Conservation (phyloP, 2,888 invertebrate species). For the Parnassius smintheus region DNA sequence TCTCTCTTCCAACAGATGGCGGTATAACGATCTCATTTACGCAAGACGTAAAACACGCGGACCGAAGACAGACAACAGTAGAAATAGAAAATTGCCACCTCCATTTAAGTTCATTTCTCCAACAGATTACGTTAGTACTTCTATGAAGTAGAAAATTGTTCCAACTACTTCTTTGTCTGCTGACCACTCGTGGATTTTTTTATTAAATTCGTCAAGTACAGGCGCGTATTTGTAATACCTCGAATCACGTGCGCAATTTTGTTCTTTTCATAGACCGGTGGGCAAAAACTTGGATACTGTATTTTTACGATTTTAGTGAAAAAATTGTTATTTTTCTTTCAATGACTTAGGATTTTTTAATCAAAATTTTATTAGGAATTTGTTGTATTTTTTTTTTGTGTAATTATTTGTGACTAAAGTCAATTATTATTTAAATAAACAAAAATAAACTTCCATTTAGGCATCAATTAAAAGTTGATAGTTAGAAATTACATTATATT, state of each 20-base stretch:
- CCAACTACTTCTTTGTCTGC: constrained; percentile 69
- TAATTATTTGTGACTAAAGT: too few species aligned
- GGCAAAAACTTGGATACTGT: constrained; percentile 5
- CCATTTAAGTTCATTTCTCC: constrained; percentile 3
- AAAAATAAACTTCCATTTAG: too few species aligned
- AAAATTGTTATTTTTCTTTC: background rate
- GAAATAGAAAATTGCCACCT: constrained; percentile 2
- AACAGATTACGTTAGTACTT: constrained; percentile 40
- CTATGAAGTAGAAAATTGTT: constrained; percentile 72
- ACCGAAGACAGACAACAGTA: background rate
- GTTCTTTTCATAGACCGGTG: constrained; percentile 36
- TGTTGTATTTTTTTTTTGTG: too few species aligned
- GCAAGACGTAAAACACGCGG: too few species aligned
- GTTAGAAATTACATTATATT: too few species aligned
- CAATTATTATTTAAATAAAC: too few species aligned
- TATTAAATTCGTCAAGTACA: constrained; percentile 55
- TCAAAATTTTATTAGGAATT: too few species aligned
- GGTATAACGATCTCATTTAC: too few species aligned
- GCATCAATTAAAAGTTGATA: too few species aligned
- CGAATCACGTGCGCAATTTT: constrained; percentile 37
- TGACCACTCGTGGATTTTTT: constrained; percentile 69
- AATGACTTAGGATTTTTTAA: too few species aligned
- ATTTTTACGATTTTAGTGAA: background rate
- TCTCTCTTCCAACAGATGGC: too few species aligned
- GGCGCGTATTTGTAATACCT: constrained; percentile 9